Evolutionary conservation across 37 sponge, comb jelly and placozoan genomes (phyloP).

Genomic region (Aplysina aerophoba): DNA sequence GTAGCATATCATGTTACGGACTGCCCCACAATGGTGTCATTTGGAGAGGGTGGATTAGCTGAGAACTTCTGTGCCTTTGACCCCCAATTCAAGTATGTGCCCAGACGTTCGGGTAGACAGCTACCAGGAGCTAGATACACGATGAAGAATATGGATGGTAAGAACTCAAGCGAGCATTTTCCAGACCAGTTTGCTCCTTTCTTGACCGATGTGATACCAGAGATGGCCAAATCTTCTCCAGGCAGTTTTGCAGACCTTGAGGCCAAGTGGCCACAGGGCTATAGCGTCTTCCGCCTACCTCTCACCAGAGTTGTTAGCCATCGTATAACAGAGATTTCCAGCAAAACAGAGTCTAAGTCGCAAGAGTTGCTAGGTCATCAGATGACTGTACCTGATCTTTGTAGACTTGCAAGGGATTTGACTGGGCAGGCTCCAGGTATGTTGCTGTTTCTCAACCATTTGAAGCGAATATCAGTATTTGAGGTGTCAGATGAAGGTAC

Average conservation of each 20-base stretch:
- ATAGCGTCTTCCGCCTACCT: constrained; percentile 66
- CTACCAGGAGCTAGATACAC: constrained; percentile 27
- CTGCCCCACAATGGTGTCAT: constrained; percentile 79
- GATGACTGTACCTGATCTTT: constrained; percentile 21
- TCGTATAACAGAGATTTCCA: neutral
- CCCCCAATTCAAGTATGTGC: constrained; percentile 50
- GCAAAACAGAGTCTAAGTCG: too few species aligned
- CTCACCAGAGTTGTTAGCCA: constrained; percentile 17
- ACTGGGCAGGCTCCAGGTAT: constrained; percentile 30
- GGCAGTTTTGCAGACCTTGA: constrained; percentile 22
- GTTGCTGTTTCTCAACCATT: constrained; percentile 59
- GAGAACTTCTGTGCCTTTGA: constrained; percentile 77
- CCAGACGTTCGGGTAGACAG: neutral
- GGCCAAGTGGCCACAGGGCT: constrained; percentile 35
- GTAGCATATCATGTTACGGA: constrained; percentile 87
- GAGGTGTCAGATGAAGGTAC: constrained; percentile 50
- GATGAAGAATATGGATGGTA: constrained; percentile 13
- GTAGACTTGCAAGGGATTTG: constrained; percentile 24
- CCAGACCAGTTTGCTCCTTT: constrained; percentile 68
- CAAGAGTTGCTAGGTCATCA: neutral
- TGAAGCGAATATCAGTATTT: constrained; percentile 63
- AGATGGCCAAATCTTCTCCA: neutral
- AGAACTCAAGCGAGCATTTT: constrained; percentile 45
- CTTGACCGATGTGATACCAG: constrained; percentile 22
- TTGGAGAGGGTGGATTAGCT: constrained; percentile 32